Percentiles rank a stretch among this genome's conserved stretches.
These are phyloP conservation scores for Chydorus sphaericus DNA, from an alignment of 2,888 invertebrate genomes.

Conservation along the genomic window DNA sequence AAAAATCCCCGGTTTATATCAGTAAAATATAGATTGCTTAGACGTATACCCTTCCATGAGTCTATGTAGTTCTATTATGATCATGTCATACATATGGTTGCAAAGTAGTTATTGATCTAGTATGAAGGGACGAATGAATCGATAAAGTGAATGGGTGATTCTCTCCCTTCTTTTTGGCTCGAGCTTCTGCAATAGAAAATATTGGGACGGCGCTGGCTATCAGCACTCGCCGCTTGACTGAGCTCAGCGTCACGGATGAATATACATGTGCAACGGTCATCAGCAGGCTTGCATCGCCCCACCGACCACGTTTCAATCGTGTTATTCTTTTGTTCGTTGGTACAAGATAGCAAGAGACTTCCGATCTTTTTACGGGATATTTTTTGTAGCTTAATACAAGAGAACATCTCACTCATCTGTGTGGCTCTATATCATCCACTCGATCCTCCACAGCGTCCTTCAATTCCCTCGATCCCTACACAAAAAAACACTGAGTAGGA, in stretches of 20 bases:
- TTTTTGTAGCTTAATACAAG: no score
- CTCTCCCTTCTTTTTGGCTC: not conserved
- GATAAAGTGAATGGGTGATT: not conserved
- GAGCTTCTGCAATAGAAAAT: not conserved
- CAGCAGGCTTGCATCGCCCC: not conserved
- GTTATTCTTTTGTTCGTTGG: no score
- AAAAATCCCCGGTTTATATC: no score
- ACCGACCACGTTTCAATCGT: not conserved
- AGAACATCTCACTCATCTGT: no score
- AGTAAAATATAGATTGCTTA: not conserved
- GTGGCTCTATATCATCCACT: no score
- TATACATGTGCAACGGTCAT: slow-evolving; percentile 7
- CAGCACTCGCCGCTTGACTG: slow-evolving; percentile 11
- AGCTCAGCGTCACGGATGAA: slow-evolving; percentile 10
- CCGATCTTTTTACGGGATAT: no score
- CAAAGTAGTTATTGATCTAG: not conserved
- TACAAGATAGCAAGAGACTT: no score
- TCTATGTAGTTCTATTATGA: not conserved
- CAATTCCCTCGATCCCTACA: no score
- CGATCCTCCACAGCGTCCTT: no score
- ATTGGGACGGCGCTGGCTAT: not conserved
- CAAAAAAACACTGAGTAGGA: no score
- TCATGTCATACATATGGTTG: not conserved
- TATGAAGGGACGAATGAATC: not conserved
- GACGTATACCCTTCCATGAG: not conserved